phyloP scores from a whole-genome alignment of 2,888 invertebrate genomes.

The Magallana nippona region DNA sequence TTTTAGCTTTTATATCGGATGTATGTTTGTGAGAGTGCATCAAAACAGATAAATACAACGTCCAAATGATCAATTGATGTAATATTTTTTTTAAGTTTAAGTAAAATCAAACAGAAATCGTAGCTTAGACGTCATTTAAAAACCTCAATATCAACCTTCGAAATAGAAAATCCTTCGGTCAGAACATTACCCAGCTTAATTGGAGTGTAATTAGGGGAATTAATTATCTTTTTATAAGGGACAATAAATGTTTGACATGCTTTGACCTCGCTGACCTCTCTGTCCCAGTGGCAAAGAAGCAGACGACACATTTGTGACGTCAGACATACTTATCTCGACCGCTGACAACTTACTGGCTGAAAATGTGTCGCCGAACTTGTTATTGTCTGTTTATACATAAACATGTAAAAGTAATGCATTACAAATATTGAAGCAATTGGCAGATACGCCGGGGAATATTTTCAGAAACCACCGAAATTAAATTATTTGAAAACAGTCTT shows the following conservation, averaged over 20 bases:
- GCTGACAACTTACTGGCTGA: no score
- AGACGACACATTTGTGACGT: neutral
- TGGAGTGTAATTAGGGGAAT: neutral
- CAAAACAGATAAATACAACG: neutral
- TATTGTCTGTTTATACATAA: no score
- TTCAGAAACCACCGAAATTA: no score
- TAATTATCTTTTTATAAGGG: neutral
- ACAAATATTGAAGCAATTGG: no score
- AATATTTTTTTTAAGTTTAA: neutral
- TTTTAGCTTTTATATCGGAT: no score
- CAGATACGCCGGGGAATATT: no score
- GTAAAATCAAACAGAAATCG: neutral
- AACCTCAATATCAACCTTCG: neutral
- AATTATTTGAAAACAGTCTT: no score
- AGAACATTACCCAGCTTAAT: neutral
- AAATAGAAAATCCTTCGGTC: no score
- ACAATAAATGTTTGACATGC: slow-evolving; percentile 6
- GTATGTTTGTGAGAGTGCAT: neutral
- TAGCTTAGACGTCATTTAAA: neutral
- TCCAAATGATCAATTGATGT: neutral
- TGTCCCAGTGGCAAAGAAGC: neutral
- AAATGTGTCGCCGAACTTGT: no score
- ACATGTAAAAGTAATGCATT: no score
- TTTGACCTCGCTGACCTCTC: neutral
- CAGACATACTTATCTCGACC: neutral